These are phyloP conservation scores for Drosophila crucigera DNA, from an alignment of 2,888 invertebrate genomes.

Conservation along the genomic window DNA sequence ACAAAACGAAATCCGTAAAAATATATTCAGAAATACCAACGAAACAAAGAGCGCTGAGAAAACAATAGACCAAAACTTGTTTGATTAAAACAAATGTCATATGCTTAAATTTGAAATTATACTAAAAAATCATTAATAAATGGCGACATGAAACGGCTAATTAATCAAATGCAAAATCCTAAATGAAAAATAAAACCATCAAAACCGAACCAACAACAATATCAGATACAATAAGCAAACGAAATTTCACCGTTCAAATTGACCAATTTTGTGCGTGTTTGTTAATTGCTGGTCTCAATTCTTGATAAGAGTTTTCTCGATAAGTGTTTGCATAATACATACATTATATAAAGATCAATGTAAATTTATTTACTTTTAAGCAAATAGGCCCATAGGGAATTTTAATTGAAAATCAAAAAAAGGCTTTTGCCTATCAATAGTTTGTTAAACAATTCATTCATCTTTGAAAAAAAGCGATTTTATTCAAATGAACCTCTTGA, in stretches of 20 bases:
- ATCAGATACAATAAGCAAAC: slow-evolving; percentile 22
- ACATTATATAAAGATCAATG: neutral
- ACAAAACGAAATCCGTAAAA: slow-evolving; percentile 18
- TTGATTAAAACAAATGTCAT: slow-evolving; percentile 54
- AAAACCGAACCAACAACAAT: slow-evolving; percentile 25
- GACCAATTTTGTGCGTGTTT: slow-evolving; percentile 4
- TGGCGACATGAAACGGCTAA: slow-evolving; percentile 69
- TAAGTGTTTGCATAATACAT: neutral
- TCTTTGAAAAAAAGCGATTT: too few species aligned
- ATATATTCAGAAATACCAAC: slow-evolving; percentile 36
- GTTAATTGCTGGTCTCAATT: neutral
- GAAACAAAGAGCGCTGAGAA: slow-evolving; percentile 42
- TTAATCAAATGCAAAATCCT: slow-evolving; percentile 75
- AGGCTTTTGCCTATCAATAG: neutral
- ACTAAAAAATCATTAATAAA: slow-evolving; percentile 70
- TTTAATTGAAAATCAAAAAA: neutral
- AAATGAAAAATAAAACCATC: slow-evolving; percentile 23
- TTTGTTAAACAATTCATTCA: neutral
- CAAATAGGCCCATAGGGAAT: neutral
- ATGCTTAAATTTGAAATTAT: slow-evolving; percentile 67
- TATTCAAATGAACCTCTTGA: neutral
- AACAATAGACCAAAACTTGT: slow-evolving; percentile 70
- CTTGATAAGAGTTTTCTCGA: slow-evolving; percentile 13
- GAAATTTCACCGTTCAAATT: slow-evolving; percentile 19
- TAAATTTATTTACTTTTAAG: neutral